phyloP scores from a whole-genome alignment of 1,140 invertebrate genomes.

The Hydropsyche tenuis region DNA sequence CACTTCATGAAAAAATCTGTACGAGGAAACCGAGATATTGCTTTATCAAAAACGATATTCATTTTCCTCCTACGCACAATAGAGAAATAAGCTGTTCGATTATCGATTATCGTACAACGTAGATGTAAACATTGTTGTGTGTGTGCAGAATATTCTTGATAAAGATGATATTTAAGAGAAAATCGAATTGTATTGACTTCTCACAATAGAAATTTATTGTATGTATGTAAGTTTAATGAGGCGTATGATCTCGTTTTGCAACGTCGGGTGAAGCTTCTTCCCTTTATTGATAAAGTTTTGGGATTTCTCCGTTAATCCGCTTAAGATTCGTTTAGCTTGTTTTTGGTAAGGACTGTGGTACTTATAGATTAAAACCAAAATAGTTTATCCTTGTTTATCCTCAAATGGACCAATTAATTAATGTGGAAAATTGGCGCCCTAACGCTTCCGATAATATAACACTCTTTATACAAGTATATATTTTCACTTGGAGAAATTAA shows the following conservation, averaged over 20 bases:
- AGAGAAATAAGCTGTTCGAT: too few relatives aligned
- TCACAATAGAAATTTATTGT: neutral
- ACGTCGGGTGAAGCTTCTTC: neutral
- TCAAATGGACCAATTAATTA: conserved; percentile 23
- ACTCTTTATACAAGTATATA: too few relatives aligned
- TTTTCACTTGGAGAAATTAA: too few relatives aligned
- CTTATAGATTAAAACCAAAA: conserved; percentile 33
- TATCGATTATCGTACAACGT: too few relatives aligned
- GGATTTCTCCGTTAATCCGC: conserved; percentile 32
- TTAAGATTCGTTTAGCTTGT: conserved; percentile 34
- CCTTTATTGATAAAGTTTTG: conserved; percentile 36
- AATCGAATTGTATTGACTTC: too few relatives aligned
- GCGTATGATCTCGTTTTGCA: conserved; percentile 17
- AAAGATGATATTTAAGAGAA: neutral
- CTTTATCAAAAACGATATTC: too few relatives aligned
- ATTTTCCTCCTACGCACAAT: too few relatives aligned
- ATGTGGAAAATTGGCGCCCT: neutral
- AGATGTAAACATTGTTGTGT: too few relatives aligned
- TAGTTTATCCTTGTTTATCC: conserved; percentile 30
- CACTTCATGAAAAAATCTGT: too few relatives aligned
- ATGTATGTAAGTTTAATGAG: neutral
- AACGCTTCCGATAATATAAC: neutral
- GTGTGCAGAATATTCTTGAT: neutral
- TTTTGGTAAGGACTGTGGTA: conserved; percentile 30
- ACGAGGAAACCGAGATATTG: too few relatives aligned